Percentiles rank a stretch among this genome's conserved stretches.
Evolutionary conservation across 2,888 invertebrate genomes (phyloP).

Genomic region (Unio delphinus): DNA sequence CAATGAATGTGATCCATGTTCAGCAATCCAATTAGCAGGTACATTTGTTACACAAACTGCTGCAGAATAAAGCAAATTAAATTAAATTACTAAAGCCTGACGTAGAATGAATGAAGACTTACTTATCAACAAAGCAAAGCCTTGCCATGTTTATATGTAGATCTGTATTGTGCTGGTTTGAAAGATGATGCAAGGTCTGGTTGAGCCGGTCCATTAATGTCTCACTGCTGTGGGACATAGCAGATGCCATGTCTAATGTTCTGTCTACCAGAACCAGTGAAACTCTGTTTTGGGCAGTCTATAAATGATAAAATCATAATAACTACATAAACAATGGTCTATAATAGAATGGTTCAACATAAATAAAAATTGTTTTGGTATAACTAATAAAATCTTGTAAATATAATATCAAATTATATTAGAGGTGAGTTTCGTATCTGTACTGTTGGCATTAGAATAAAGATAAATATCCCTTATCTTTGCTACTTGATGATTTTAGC

Average conservation of each 20-base stretch:
- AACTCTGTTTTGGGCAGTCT: conserved; percentile 64
- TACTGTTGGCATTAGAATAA: no score
- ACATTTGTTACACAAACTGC: no score
- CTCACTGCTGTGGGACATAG: conserved; percentile 77
- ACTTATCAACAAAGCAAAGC: conserved; percentile 72
- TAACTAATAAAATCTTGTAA: no score
- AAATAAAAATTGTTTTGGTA: no score
- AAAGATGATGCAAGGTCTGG: conserved; percentile 76
- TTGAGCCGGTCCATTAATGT: conserved; percentile 75
- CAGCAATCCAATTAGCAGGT: no score
- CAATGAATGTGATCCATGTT: no score
- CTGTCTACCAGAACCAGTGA: conserved; percentile 76
- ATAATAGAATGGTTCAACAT: no score
- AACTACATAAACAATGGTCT: background rate
- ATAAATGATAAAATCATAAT: conserved; percentile 12
- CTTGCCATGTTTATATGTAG: conserved; percentile 79
- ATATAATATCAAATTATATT: no score
- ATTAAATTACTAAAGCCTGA: background rate
- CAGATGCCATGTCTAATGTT: conserved; percentile 78
- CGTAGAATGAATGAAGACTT: conserved; percentile 7
- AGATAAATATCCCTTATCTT: no score
- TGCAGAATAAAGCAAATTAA: background rate
- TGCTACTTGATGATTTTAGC: no score
- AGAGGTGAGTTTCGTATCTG: no score
- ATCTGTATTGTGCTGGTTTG: conserved; percentile 77